Evolutionary conservation across 2,888 invertebrate species (phyloP), one percentile per base, ranked within the genome.

Genomic region (Tinea trinotella): DNA sequence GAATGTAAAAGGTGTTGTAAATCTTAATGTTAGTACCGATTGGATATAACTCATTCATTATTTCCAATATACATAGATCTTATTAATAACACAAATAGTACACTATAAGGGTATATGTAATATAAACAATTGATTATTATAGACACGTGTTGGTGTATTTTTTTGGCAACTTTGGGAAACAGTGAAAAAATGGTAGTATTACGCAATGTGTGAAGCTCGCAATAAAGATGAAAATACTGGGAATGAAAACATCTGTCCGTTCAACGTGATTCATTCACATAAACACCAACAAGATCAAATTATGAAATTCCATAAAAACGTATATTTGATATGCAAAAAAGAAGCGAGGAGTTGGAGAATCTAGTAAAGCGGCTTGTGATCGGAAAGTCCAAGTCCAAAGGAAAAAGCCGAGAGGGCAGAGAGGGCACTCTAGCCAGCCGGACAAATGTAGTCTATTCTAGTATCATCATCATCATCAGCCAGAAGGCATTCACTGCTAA

Each of bases 201-300:
- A 74, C 76, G 75, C 70, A 74, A 77, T 66, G 67, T 71, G 66
- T 67, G 63, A 70, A 74, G 69, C 70, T 70, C 65, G 71, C 72
- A 72, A 62, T 76, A 78, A 76, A 77, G 66, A 67, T 66, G 69
- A 66, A 73, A 74, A 73, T 72, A 72, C 68, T 17, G 69, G 65
- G 68, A 72, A 65, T 64, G 64, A 74, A 76, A 76, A 76, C 78
- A 74, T 76, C 74, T 74, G 78, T 69, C 65, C 65, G 64, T 59
- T n/a, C 61, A 55, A 59, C 61, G 64, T 73, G 72, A 77, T 65
- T 76, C 74, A 75, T 68, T 67, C 61, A 70, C 70, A n/a, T 40
- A 19, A 19, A 20, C 48, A 48, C 20, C 5, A 12, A 40, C 40
- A 40, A 5, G 4, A 13, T 40, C 4, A 40, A 40, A 40, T 40